Evolutionary conservation across 2,797 vertebrate species (phyloP), one percentile per base, ranked within the genome.

Genomic region (Oreochromis mossambicus): DNA sequence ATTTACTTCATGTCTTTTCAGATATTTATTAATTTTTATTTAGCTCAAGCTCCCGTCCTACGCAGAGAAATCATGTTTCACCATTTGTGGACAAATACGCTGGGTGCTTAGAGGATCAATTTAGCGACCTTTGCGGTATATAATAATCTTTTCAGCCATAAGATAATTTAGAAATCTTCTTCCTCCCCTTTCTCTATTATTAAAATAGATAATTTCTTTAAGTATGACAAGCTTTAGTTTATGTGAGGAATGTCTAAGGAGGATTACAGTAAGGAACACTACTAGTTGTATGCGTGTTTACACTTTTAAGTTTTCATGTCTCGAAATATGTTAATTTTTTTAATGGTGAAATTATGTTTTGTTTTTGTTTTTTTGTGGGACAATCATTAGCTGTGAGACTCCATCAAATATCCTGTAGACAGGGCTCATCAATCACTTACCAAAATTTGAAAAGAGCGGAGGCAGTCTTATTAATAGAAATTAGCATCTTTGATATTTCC

Each of bases 381-480:
- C 46, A 61, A 41, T 86, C 78, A 58, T 70, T 12, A 41, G 81
- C 80, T 73, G 36, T 79, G 61, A 32, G 43, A 19, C 2, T 2
- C 24, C 10, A 48, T 73, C 24, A 48, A 48, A 90, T 88, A 76
- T 90, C 87, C 86, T 82, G 84, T 46, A 61, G 88, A 55, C 87
- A 90, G 82, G 89, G 88, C 48, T 86, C 87, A 89, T 89, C 91
- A 87, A 87, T 92, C 84, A 90, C 80, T 82, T 66, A 36, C 63
- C 68, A 34, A 87, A 84, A 92, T 88, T 86, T 91, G 86, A 92
- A 84, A 85, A 81, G 87, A 93, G 82, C n/a, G 0, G 55, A 75
- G 78, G 54, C 82, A 75, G 36, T 83, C 82, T 87, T 91, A 91
- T 91, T 91, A 91, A 89, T 91, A 92, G 86, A 90, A 89, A 89